Conservation (phyloP, 2,113 vertebrate species). For the Pungitius pungitius region DNA sequence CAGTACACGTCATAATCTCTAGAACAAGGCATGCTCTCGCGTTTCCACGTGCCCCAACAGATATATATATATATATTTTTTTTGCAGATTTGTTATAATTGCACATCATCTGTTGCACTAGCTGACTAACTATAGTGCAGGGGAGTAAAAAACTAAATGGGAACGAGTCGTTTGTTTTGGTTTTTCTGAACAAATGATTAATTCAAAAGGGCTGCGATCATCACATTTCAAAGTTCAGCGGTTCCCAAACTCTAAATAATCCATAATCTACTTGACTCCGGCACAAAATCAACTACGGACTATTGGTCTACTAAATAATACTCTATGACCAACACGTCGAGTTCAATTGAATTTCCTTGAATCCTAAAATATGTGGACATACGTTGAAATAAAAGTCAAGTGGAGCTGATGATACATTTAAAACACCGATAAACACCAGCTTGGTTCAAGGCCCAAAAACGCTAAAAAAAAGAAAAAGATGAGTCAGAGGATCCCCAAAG, state of each 20-base stretch:
- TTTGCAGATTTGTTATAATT: conserved; percentile 71
- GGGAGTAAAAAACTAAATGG: background rate
- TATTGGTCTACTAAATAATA: background rate
- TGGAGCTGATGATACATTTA: background rate
- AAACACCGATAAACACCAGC: background rate
- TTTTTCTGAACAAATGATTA: conserved; percentile 13
- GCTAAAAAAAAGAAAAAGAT: too few species aligned
- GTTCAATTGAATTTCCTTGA: background rate
- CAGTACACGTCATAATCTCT: conserved; percentile 68
- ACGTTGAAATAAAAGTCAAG: background rate
- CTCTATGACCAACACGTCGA: background rate
- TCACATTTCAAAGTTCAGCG: conserved; percentile 16
- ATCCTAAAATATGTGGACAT: background rate
- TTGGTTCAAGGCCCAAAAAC: too few species aligned
- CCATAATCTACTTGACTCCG: background rate
- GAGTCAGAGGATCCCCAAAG: background rate
- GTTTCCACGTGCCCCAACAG: conserved; percentile 67
- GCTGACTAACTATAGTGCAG: conserved; percentile 23
- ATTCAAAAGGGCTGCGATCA: conserved; percentile 28
- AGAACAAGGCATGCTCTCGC: conserved; percentile 79
- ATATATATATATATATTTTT: conserved; percentile 24
- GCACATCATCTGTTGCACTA: conserved; percentile 58
- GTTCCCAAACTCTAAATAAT: conserved; percentile 41
- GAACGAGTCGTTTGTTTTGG: background rate
- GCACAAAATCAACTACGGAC: background rate